Base-by-base conservation (phyloP, 2,888 invertebrate species). In the Strigamia crassipes region DNA sequence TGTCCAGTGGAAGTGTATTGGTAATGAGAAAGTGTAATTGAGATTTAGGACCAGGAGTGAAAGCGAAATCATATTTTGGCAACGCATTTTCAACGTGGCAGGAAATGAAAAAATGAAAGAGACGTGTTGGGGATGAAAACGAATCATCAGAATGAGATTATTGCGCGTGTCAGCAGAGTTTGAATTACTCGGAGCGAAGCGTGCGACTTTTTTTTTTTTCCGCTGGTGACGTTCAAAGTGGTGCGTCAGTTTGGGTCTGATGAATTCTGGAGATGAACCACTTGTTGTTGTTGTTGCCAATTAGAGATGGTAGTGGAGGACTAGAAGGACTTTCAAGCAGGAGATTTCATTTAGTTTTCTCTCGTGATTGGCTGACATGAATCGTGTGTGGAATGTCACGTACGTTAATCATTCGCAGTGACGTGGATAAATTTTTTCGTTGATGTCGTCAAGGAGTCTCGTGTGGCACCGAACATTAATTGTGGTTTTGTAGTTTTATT, bases 281-380 rank as follows among this genome's bases (percentile, higher is more conserved):
- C 61, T 61, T 61, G 61, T 61, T 61, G 61, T 61, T 61, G 61
- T 61, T 61, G 61, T 61, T 61, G 61, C 61, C 61, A 61, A 61
- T 61, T 61, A 61, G 61, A 61, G 61, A 61, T 18, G 61, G 61
- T 21, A 23, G 21, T 61, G 18, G 18, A 23, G 18, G 61, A 23
- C 1, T 21, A 2, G 61, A 61, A 23, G 61, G 61, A 61, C 23
- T 18, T 6, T 61, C 23, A 23, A 21, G 61, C 5, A 61, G 61
- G 15, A 61, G 61, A 61, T 61, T 61, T 61, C 61, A 61, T 61
- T 61, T 61, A 61, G 18, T 61, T 61, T 61, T 61, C 61, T 61
- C 61, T 61, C 10, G 9, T 61, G 61, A 61, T 61, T 61, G 61
- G 61, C 21, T 61, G 61, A 61, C 18, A 61, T 21, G 61, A 18